A percentile compares a stretch with the other conserved stretches of the same genome.
Conservation (phyloP, 53 echinoderm and acorn worm genomes). For the Antedon mediterranea region DNA sequence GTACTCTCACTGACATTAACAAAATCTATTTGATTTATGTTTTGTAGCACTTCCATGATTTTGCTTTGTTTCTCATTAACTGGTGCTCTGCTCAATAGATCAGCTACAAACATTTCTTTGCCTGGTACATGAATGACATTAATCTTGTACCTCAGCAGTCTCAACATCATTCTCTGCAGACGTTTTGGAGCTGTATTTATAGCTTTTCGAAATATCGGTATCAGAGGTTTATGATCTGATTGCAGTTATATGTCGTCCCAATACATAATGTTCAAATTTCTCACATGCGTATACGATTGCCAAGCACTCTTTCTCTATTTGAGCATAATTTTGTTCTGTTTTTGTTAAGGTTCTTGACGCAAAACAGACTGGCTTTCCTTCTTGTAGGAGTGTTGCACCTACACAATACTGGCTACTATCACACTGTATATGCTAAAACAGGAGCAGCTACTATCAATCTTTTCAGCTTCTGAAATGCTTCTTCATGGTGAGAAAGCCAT, state of each 20-base stretch:
- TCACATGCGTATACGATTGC: slow-evolving; percentile 15
- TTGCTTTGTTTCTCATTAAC: slow-evolving; percentile 3
- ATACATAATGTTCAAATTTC: slow-evolving; percentile 11
- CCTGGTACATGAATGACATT: slow-evolving; percentile 24
- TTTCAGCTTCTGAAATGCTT: slow-evolving; percentile 18
- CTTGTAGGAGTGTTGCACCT: slow-evolving; percentile 4
- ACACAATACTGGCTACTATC: not conserved
- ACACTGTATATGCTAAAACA: slow-evolving; percentile 17
- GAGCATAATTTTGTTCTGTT: slow-evolving; percentile 20
- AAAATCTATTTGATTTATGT: slow-evolving; percentile 6
- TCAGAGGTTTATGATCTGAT: slow-evolving; percentile 34
- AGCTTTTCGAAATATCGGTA: slow-evolving; percentile 30
- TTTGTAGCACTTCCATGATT: slow-evolving; percentile 7
- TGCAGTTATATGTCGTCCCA: not conserved
- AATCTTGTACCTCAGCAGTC: slow-evolving; percentile 27
- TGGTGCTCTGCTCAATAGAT: slow-evolving; percentile 28
- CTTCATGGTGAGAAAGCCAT: slow-evolving; percentile 32
- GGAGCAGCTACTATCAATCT: slow-evolving; percentile 16
- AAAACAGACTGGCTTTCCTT: slow-evolving; percentile 17
- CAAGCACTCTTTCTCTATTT: slow-evolving; percentile 17
- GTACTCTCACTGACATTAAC: not conserved
- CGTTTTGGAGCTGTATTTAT: slow-evolving; percentile 14
- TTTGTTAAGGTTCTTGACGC: slow-evolving; percentile 22
- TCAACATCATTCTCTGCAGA: slow-evolving; percentile 27
- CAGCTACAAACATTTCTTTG: slow-evolving; percentile 24